Evolutionary conservation across 2,888 invertebrate genomes (phyloP).

Genomic region (Philonicus albiceps): DNA sequence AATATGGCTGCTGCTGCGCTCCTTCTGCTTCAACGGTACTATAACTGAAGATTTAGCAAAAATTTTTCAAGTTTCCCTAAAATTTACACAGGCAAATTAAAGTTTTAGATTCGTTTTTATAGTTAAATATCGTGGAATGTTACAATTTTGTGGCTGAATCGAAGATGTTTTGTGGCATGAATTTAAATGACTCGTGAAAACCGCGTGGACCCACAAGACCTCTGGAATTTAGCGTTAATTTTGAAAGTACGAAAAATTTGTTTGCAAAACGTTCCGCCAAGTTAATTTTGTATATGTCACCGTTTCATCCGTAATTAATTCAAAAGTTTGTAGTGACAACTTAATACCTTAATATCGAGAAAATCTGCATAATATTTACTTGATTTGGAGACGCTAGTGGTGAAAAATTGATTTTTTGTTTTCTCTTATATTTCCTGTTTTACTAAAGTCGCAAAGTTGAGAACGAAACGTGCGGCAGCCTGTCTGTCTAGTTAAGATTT

Average conservation of each 20-base stretch:
- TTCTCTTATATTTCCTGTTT: background rate
- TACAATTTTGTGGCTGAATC: background rate
- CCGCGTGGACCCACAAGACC: background rate
- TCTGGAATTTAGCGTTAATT: background rate
- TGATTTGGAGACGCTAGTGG: background rate
- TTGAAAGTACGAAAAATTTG: background rate
- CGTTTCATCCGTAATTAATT: background rate
- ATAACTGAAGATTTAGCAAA: background rate
- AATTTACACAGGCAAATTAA: background rate
- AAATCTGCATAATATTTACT: background rate
- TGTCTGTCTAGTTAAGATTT: background rate
- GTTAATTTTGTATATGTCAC: background rate
- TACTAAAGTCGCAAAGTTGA: background rate
- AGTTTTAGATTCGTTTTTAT: background rate
- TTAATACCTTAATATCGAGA: background rate
- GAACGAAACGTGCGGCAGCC: background rate
- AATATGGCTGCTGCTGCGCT: constrained; percentile 59
- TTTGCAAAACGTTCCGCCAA: background rate
- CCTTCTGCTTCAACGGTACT: background rate
- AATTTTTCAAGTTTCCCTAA: background rate
- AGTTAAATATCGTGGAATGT: background rate
- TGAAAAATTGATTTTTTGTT: background rate
- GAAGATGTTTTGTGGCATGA: background rate
- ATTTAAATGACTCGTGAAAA: background rate
- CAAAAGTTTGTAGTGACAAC: background rate